Percentiles rank a stretch among this genome's conserved stretches.
These are phyloP conservation scores for Philhelius pedissequus DNA, from an alignment of 2,888 invertebrate genomes.

Conservation along the genomic window DNA sequence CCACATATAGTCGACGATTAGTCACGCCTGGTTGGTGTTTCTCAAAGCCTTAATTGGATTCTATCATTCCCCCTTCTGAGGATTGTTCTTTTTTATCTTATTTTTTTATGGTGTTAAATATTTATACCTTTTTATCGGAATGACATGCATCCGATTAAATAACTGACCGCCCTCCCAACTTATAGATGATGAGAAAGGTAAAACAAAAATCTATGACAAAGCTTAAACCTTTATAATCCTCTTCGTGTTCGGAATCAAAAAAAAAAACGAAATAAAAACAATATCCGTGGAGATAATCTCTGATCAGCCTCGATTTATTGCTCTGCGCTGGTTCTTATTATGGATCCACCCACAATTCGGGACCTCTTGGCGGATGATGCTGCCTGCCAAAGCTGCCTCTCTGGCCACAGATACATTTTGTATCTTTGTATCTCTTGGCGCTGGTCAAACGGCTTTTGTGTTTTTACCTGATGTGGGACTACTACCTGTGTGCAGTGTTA, in stretches of 20 bases:
- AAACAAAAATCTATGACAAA: slow-evolving; percentile 21
- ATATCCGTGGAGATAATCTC: slow-evolving; percentile 52
- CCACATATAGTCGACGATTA: slow-evolving; percentile 49
- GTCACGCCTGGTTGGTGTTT: slow-evolving; percentile 65
- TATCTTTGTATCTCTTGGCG: slow-evolving; percentile 51
- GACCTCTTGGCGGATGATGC: slow-evolving; percentile 57
- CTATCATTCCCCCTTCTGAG: slow-evolving; percentile 11
- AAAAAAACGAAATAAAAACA: neutral
- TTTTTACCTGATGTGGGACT: slow-evolving; percentile 43
- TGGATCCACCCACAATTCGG: slow-evolving; percentile 67
- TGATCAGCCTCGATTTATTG: slow-evolving; percentile 57
- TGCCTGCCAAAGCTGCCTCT: slow-evolving; percentile 12
- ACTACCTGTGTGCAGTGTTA: slow-evolving; percentile 44
- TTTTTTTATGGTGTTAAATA: slow-evolving; percentile 21
- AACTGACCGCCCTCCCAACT: slow-evolving; percentile 55
- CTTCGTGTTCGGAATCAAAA: neutral
- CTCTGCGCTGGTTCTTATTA: slow-evolving; percentile 56
- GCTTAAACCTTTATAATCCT: slow-evolving; percentile 21
- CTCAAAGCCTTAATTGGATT: slow-evolving; percentile 59
- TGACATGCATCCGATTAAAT: slow-evolving; percentile 62
- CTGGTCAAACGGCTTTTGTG: slow-evolving; percentile 62
- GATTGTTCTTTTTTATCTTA: slow-evolving; percentile 2
- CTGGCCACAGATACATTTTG: slow-evolving; percentile 31
- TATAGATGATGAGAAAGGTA: neutral
- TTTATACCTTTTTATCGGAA: slow-evolving; percentile 29